phyloP scores from a whole-genome alignment of 2,797 vertebrate genomes.

The Chelidonichthys spinosus region DNA sequence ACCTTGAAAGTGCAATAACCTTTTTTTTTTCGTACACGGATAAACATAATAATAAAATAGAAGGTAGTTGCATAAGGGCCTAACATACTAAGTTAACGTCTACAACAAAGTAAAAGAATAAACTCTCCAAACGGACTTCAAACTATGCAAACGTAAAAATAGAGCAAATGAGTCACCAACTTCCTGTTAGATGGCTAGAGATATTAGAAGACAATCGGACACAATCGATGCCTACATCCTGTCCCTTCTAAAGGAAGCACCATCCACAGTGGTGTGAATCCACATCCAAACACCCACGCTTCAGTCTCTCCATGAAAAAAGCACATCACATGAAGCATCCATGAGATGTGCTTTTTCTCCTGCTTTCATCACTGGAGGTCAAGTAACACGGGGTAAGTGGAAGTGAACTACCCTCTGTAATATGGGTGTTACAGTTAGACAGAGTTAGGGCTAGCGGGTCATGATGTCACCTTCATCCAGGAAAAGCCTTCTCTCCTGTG shows the following conservation, averaged over 20 bases:
- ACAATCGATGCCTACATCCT: constrained; percentile 29
- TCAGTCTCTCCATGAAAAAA: constrained; percentile 12
- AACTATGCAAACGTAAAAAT: constrained; percentile 51
- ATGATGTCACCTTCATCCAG: constrained; percentile 32
- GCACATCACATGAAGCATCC: constrained; percentile 11
- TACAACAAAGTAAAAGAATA: constrained; percentile 34
- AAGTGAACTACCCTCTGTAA: constrained; percentile 41
- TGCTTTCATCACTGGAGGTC: constrained; percentile 24
- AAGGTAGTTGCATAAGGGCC: constrained; percentile 31
- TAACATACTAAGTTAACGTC: constrained; percentile 20
- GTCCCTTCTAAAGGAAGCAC: constrained; percentile 49
- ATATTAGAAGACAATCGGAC: constrained; percentile 42
- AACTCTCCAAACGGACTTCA: constrained; percentile 36
- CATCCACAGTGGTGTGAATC: constrained; percentile 22
- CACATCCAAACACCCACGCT: constrained; percentile 34
- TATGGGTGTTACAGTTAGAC: constrained; percentile 51
- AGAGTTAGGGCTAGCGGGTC: constrained; percentile 28
- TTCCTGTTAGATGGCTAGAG: constrained; percentile 17
- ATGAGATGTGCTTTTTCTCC: constrained; percentile 15
- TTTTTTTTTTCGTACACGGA: constrained; percentile 32
- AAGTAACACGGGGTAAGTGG: constrained; percentile 39
- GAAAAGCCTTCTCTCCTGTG: constrained; percentile 15
- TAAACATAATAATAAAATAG: constrained; percentile 37
- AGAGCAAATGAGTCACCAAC: constrained; percentile 30
- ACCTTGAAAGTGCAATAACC: constrained; percentile 51